Percentiles rank a stretch among this genome's conserved stretches.
Evolutionary conservation across 2,113 vertebrate species (phyloP).

Genomic region (Romanogobio albipinnatus): DNA sequence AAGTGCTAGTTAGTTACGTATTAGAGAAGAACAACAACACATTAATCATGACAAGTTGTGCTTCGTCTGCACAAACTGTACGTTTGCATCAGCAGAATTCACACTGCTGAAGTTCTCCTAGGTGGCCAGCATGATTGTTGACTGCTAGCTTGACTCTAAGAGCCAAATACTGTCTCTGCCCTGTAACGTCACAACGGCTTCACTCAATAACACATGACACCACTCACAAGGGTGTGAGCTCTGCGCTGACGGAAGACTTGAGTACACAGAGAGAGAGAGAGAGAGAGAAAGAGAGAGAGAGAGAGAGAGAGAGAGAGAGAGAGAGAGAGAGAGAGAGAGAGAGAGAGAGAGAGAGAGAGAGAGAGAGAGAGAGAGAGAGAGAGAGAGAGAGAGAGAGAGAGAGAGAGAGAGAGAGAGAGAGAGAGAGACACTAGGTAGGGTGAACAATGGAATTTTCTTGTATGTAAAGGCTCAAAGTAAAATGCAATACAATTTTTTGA

Average conservation of each 20-base stretch:
- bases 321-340: neutral
- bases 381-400: neutral
- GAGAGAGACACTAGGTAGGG: neutral
- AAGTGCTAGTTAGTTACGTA: neutral
- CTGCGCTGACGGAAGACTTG: constrained; percentile 1
- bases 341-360: neutral
- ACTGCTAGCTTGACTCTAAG: constrained; percentile 2
- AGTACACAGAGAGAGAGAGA: neutral
- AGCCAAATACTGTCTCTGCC: constrained; percentile 41
- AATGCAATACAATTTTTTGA: neutral
- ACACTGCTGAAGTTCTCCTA: constrained; percentile 17
- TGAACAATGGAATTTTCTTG: neutral
- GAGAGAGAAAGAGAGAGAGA: neutral
- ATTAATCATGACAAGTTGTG: constrained; percentile 21
- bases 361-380: constrained; percentile 2
- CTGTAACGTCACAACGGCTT: constrained; percentile 16
- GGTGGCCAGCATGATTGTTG: neutral
- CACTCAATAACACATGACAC: constrained; percentile 47
- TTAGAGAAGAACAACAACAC: neutral
- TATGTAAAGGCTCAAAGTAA: constrained; percentile 23
- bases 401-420: neutral
- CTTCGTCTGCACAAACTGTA: neutral
- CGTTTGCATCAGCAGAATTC: constrained; percentile 15
- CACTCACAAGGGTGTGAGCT: constrained; percentile 46
- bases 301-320: neutral